Evolutionary conservation across 2,113 vertebrate species (phyloP).

Genomic region (Phasianus colchicus): DNA sequence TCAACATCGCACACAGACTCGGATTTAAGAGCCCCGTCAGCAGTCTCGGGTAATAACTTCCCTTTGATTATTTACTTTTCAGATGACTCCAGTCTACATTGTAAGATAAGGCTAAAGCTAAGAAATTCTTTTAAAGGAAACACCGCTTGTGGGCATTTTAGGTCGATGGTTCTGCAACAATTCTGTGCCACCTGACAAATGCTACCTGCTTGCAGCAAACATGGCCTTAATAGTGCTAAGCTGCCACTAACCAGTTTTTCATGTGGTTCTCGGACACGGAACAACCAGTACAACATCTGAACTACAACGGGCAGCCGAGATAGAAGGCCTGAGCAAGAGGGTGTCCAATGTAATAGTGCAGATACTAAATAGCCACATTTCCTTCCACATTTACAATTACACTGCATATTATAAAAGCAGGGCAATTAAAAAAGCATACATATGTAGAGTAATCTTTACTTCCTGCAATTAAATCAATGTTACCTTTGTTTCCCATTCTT

Average conservation of each 20-base stretch:
- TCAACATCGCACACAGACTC: neutral
- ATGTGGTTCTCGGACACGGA: neutral
- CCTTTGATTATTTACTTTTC: conserved; percentile 61
- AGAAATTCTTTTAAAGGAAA: conserved; percentile 46
- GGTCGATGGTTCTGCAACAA: neutral
- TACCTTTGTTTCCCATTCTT: neutral
- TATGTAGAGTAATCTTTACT: neutral
- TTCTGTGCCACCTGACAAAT: neutral
- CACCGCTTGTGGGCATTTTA: conserved; percentile 36
- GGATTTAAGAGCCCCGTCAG: conserved; percentile 16
- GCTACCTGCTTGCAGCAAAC: conserved; percentile 13
- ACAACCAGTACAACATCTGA: neutral
- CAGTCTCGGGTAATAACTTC: conserved; percentile 42
- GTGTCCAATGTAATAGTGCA: neutral
- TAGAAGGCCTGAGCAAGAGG: neutral
- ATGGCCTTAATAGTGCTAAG: neutral
- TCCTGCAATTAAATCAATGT: neutral
- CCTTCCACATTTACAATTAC: neutral
- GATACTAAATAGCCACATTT: neutral
- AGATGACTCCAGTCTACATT: conserved; percentile 29
- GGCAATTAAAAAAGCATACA: neutral
- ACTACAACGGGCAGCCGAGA: neutral
- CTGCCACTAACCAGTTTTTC: neutral
- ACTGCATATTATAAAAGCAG: neutral
- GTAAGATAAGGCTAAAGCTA: conserved; percentile 43